A percentile compares a stretch with the other conserved stretches of the same genome.
Conservation (phyloP, 2,113 vertebrate genomes). For the Lamprologus tigripictilis region DNA sequence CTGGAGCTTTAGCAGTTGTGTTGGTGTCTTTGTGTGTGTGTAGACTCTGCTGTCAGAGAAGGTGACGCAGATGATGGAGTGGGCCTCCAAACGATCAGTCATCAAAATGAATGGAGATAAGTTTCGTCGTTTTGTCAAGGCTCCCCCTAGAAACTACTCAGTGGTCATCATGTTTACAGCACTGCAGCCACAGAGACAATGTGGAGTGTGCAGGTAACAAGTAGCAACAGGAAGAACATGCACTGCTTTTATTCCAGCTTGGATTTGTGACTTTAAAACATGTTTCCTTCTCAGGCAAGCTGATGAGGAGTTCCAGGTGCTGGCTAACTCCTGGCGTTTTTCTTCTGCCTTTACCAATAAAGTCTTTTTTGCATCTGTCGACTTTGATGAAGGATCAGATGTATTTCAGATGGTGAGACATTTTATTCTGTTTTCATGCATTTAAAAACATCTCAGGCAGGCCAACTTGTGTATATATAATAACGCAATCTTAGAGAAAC, state of each 20-base stretch:
- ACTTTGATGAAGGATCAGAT: conserved; percentile 96
- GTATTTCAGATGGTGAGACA: conserved; percentile 94
- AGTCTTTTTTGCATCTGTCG: conserved; percentile 93
- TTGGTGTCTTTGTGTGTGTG: background rate
- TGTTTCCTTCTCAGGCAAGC: conserved; percentile 78
- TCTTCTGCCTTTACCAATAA: conserved; percentile 93
- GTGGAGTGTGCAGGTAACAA: conserved; percentile 89
- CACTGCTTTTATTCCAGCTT: background rate
- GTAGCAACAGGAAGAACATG: accelerated
- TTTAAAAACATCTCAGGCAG: background rate
- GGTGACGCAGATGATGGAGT: conserved; percentile 93
- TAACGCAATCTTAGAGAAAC: background rate
- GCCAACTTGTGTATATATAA: background rate
- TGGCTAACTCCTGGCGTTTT: conserved; percentile 96
- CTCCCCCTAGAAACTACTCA: conserved; percentile 93
- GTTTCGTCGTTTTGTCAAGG: conserved; percentile 91
- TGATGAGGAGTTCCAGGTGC: conserved; percentile 94
- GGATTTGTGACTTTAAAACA: background rate
- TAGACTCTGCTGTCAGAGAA: conserved; percentile 93
- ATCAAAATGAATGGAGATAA: conserved; percentile 96
- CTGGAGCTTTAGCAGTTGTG: background rate
- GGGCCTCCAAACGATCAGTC: conserved; percentile 87
- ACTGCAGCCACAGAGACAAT: conserved; percentile 92
- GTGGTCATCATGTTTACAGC: conserved; percentile 97
- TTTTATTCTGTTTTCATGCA: background rate